Evolutionary conservation across 53 echinoderm and acorn worm species (phyloP).

Genomic region (Mesocentrotus franciscanus): DNA sequence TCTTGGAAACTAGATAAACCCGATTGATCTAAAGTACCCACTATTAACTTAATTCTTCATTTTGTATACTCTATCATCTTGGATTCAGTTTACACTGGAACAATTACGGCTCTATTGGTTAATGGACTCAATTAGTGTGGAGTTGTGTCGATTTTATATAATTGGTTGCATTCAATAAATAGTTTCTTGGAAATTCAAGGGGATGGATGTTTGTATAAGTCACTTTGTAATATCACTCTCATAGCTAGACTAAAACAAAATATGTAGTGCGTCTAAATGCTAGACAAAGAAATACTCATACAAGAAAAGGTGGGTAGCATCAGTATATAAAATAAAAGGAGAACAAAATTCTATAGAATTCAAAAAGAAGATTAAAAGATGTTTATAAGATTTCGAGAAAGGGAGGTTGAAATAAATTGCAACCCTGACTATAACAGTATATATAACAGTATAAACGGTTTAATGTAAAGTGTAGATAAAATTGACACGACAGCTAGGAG

Average conservation of each 20-base stretch:
- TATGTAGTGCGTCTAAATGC: background rate
- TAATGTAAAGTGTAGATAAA: background rate
- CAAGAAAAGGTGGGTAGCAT: background rate
- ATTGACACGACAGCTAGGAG: background rate
- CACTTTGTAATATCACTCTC: background rate
- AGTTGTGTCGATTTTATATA: background rate
- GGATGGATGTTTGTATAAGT: background rate
- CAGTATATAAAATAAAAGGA: background rate
- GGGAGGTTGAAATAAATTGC: background rate
- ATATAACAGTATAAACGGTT: background rate
- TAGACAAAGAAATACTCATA: background rate
- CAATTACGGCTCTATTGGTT: background rate
- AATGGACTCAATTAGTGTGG: conserved; percentile 4
- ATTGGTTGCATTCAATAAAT: background rate
- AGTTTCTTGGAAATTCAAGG: background rate
- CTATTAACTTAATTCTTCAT: too few relatives aligned
- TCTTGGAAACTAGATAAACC: too few relatives aligned
- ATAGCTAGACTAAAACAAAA: background rate
- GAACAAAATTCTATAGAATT: background rate
- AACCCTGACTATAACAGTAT: background rate
- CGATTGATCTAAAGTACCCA: too few relatives aligned
- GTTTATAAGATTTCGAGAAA: background rate
- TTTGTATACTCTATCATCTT: too few relatives aligned
- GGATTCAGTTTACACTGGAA: background rate
- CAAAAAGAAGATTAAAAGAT: background rate